phyloP scores from a whole-genome alignment of 2,113 vertebrate genomes.

The Atrichornis clamosus region DNA sequence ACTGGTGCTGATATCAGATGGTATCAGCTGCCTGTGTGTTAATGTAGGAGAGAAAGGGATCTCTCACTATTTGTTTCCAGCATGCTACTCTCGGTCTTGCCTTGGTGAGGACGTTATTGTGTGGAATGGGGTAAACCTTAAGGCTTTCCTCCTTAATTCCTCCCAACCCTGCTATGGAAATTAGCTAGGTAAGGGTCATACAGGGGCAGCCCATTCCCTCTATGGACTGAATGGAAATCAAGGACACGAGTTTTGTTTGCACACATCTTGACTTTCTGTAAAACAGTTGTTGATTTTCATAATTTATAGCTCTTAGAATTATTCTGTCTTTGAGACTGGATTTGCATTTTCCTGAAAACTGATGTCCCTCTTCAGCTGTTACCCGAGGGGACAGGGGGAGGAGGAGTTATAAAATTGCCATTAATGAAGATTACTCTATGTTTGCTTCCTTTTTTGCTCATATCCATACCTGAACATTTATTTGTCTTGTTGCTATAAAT shows the following conservation, averaged over 20 bases:
- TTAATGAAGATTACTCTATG: background rate
- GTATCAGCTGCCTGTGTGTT: fast-evolving
- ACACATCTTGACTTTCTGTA: background rate
- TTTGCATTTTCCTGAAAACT: background rate
- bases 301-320: background rate
- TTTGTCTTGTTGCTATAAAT: background rate
- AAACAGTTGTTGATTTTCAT: background rate
- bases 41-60: background rate
- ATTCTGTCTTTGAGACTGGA: background rate
- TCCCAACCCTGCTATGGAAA: background rate
- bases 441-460: background rate
- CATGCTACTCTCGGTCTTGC: background rate
- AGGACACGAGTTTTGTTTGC: background rate
- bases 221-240: background rate
- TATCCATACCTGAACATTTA: background rate
- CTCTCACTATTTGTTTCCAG: background rate
- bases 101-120: background rate
- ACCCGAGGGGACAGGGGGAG: fast-evolving
- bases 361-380: background rate
- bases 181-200: background rate
- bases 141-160: background rate
- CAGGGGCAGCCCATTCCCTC: fast-evolving
- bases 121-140: background rate
- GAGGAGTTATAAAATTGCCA: background rate
- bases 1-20: background rate